phyloP scores from a whole-genome alignment of 2,888 invertebrate species.

The Polydesmus complanatus region DNA sequence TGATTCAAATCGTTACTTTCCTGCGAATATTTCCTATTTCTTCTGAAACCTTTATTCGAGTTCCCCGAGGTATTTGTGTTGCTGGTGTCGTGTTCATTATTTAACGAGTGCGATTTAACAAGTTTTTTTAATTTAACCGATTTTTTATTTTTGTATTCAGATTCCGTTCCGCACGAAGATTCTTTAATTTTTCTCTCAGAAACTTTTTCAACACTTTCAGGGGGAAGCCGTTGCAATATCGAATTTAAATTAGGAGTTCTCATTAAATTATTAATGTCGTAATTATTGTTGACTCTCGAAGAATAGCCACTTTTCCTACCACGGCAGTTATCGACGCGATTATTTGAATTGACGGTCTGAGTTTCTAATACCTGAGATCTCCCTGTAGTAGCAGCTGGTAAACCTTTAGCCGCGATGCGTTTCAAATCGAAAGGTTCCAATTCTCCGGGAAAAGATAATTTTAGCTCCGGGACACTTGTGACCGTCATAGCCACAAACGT shows the following conservation, averaged over 20 bases:
- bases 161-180: neutral
- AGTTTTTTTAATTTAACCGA: slow-evolving; percentile 4
- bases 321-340: neutral
- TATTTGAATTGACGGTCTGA: neutral
- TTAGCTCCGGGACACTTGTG: slow-evolving; percentile 11
- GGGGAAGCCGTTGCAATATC: too few relatives aligned
- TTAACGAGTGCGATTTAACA: neutral
- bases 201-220: neutral
- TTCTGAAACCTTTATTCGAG: neutral
- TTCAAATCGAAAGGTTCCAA: slow-evolving; percentile 27
- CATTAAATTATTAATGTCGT: neutral
- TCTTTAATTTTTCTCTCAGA: neutral
- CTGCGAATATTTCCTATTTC: neutral
- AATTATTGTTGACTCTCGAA: neutral
- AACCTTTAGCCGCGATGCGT: slow-evolving; percentile 26
- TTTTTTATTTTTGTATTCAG: slow-evolving; percentile 3
- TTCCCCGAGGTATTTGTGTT: neutral
- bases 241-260: slow-evolving; percentile 7
- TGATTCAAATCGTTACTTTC: neutral
- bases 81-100: neutral
- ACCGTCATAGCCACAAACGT: slow-evolving; percentile 38
- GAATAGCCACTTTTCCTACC: neutral
- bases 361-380: neutral
- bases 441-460: slow-evolving; percentile 23
- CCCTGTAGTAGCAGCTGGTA: neutral